phyloP scores from a whole-genome alignment of 2,888 invertebrate genomes.

The Tuberolachnus salignus region DNA sequence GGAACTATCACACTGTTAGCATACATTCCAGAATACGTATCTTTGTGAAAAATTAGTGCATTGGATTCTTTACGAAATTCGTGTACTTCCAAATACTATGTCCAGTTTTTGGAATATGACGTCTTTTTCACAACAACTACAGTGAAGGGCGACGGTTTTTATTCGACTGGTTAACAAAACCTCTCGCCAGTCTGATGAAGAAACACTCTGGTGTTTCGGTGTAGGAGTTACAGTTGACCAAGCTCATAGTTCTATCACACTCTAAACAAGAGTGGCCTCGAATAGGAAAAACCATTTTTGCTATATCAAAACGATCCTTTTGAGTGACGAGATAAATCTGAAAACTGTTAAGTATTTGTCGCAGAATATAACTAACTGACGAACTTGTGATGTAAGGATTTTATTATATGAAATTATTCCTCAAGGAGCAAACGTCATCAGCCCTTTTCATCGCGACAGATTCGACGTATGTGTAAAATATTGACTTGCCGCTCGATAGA shows the following conservation, averaged over 20 bases:
- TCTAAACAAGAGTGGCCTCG: slow-evolving; percentile 25
- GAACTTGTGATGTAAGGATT: slow-evolving; percentile 49
- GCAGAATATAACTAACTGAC: slow-evolving; percentile 13
- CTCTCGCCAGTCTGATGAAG: slow-evolving; percentile 42
- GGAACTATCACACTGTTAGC: slow-evolving; percentile 8
- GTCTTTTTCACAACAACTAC: slow-evolving; percentile 27
- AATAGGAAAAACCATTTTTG: slow-evolving; percentile 25
- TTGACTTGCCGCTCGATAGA: slow-evolving; percentile 46
- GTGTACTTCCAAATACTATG: neutral
- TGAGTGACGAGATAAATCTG: slow-evolving; percentile 25
- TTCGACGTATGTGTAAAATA: slow-evolving; percentile 58
- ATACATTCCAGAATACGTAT: slow-evolving; percentile 1
- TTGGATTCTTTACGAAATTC: slow-evolving; percentile 16
- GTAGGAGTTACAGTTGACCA: slow-evolving; percentile 24
- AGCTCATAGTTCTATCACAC: slow-evolving; percentile 21
- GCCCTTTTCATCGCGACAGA: slow-evolving; percentile 39
- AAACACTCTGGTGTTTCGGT: slow-evolving; percentile 38
- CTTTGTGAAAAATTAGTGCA: slow-evolving; percentile 30
- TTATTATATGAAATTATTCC: slow-evolving; percentile 58
- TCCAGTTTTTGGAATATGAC: slow-evolving; percentile 31
- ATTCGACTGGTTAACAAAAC: slow-evolving; percentile 34
- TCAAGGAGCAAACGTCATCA: slow-evolving; percentile 57
- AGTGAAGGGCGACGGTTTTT: slow-evolving; percentile 35
- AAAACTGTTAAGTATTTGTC: slow-evolving; percentile 58
- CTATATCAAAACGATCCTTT: slow-evolving; percentile 8